These are phyloP conservation scores for Lepidotrigona ventralis DNA, from an alignment of 1,140 invertebrate species.

Conservation along the genomic window DNA sequence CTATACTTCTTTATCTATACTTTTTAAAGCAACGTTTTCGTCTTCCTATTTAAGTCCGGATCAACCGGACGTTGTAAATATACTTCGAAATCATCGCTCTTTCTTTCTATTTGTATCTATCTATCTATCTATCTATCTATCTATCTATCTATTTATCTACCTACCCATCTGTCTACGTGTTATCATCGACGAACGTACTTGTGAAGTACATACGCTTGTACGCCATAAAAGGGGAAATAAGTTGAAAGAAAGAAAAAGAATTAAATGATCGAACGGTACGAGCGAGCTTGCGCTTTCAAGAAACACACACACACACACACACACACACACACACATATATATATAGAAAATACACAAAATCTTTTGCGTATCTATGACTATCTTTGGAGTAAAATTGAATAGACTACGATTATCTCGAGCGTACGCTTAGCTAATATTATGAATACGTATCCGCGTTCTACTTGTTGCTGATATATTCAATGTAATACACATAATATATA, in stretches of 20 bases:
- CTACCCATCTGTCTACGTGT: not conserved
- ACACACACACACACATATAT: no score
- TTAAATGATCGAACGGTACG: not conserved
- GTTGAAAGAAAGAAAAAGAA: not conserved
- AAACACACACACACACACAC: not conserved
- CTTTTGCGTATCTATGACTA: not conserved
- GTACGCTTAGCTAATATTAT: slow-evolving; percentile 29
- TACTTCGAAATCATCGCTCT: not conserved
- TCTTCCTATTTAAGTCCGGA: slow-evolving; percentile 50
- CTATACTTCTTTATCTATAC: slow-evolving; percentile 13
- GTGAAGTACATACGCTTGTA: slow-evolving; percentile 28
- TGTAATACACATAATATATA: slow-evolving; percentile 9
- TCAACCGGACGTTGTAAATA: slow-evolving; percentile 27
- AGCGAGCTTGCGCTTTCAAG: slow-evolving; percentile 47
- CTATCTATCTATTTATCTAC: not conserved
- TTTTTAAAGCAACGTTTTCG: slow-evolving; percentile 38
- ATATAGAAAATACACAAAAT: slow-evolving; percentile 9
- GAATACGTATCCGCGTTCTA: slow-evolving; percentile 29
- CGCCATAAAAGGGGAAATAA: not conserved
- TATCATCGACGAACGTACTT: slow-evolving; percentile 22
- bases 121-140: not conserved
- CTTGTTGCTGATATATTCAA: slow-evolving; percentile 43
- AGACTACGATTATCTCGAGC: slow-evolving; percentile 41
- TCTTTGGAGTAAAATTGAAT: slow-evolving; percentile 25
- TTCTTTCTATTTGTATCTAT: not conserved